phyloP scores from a whole-genome alignment of 2,113 vertebrate species.

The Bubo blakistoni region DNA sequence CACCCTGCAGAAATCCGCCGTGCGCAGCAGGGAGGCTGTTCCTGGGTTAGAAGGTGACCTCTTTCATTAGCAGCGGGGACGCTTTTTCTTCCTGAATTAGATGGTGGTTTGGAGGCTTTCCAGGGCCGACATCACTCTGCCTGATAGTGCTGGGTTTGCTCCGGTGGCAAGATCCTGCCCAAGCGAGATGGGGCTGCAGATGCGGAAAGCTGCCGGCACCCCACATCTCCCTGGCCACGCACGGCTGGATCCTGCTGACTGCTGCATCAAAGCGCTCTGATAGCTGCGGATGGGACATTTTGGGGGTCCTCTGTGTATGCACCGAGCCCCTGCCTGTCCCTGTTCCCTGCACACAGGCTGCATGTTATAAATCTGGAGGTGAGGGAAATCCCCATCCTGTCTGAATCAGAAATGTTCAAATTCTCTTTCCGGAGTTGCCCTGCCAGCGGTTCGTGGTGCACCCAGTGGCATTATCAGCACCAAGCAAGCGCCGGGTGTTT shows the following conservation, averaged over 20 bases:
- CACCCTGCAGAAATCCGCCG: background rate
- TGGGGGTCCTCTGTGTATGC: background rate
- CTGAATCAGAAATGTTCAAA: rapidly evolving
- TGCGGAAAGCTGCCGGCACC: background rate
- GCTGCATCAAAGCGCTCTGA: rapidly evolving
- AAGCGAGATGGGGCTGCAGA: rapidly evolving
- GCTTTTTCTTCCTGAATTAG: background rate
- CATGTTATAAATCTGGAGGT: rapidly evolving
- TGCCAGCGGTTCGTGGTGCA: rapidly evolving
- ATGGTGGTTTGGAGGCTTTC: conserved; percentile 48
- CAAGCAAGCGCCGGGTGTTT: rapidly evolving
- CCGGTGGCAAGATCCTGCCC: rapidly evolving
- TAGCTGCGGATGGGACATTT: rapidly evolving
- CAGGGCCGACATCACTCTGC: background rate
- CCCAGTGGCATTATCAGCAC: rapidly evolving
- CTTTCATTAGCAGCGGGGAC: background rate
- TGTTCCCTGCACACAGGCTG: background rate
- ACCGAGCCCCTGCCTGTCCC: rapidly evolving
- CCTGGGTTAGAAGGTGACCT: conserved; percentile 64
- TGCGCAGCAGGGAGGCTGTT: background rate
- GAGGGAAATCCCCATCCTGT: background rate
- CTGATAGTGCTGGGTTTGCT: background rate
- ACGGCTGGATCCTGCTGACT: background rate
- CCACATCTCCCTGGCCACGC: rapidly evolving
- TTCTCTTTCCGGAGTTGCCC: background rate